phyloP scores from a whole-genome alignment of 2,113 vertebrate genomes.

The Menura novaehollandiae region DNA sequence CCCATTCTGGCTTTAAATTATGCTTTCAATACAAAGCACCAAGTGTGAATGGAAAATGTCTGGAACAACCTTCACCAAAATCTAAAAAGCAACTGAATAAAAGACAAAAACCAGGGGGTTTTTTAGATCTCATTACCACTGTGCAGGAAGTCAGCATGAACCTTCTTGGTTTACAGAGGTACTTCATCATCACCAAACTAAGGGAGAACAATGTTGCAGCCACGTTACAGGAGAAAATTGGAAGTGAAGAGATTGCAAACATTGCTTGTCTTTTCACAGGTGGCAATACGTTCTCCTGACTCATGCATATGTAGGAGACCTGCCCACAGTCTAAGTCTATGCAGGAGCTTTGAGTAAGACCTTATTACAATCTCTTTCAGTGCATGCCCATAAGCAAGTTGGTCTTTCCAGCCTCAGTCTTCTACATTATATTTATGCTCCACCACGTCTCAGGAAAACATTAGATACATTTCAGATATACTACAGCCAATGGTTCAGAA shows the following conservation, averaged over 20 bases:
- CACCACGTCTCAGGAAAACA: background rate
- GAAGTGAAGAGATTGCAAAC: background rate
- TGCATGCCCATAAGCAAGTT: background rate
- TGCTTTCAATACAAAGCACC: background rate
- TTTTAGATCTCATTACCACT: background rate
- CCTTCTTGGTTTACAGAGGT: background rate
- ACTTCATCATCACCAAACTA: background rate
- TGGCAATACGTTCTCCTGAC: background rate
- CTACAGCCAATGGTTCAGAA: background rate
- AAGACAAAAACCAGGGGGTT: accelerated
- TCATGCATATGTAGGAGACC: background rate
- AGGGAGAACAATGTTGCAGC: background rate
- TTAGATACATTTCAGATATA: background rate
- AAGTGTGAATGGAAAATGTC: background rate
- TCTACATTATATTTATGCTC: background rate
- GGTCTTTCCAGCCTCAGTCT: background rate
- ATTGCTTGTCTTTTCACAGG: background rate
- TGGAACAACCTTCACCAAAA: background rate
- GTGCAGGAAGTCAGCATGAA: background rate
- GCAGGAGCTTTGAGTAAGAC: background rate
- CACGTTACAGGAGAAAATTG: background rate
- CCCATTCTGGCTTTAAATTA: background rate
- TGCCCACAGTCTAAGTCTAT: background rate
- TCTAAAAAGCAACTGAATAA: background rate
- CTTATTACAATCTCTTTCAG: background rate